Evolutionary conservation across 2,113 vertebrate genomes (phyloP).

Genomic region (Microcebus murinus): DNA sequence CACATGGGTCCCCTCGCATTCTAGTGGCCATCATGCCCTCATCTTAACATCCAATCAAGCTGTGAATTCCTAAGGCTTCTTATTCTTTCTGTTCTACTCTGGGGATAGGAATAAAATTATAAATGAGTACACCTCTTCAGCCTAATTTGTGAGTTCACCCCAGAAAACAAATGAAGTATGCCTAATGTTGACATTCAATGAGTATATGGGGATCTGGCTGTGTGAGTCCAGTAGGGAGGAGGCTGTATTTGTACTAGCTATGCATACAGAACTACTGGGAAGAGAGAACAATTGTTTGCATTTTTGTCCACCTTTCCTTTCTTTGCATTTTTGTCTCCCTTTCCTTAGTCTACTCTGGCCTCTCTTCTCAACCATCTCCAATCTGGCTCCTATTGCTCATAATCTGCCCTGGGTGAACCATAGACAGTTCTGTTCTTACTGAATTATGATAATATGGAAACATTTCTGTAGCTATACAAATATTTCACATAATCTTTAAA

Average conservation of each 20-base stretch:
- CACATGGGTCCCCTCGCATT: neutral
- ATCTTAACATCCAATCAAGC: neutral
- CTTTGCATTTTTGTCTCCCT: neutral
- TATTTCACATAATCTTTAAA: conserved; percentile 52
- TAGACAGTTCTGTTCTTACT: neutral
- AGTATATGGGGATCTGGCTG: neutral
- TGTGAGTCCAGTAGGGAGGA: neutral
- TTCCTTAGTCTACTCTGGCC: neutral
- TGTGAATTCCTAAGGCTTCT: neutral
- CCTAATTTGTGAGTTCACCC: conserved; percentile 53
- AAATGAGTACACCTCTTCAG: neutral
- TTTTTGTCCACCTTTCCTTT: neutral
- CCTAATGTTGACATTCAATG: conserved; percentile 27
- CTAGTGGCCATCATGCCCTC: neutral
- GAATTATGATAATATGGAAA: conserved; percentile 42
- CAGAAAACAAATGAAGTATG: conserved; percentile 67
- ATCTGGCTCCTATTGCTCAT: neutral
- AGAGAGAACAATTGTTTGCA: neutral
- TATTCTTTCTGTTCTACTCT: conserved; percentile 34
- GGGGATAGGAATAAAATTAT: conserved; percentile 19
- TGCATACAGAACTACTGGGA: neutral
- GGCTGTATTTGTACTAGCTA: neutral
- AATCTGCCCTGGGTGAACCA: neutral
- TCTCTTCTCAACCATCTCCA: neutral
- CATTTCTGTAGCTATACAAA: neutral